These are phyloP conservation scores for Kobus ellipsiprymnus DNA, from an alignment of 2,113 vertebrate species.

Conservation along the genomic window DNA sequence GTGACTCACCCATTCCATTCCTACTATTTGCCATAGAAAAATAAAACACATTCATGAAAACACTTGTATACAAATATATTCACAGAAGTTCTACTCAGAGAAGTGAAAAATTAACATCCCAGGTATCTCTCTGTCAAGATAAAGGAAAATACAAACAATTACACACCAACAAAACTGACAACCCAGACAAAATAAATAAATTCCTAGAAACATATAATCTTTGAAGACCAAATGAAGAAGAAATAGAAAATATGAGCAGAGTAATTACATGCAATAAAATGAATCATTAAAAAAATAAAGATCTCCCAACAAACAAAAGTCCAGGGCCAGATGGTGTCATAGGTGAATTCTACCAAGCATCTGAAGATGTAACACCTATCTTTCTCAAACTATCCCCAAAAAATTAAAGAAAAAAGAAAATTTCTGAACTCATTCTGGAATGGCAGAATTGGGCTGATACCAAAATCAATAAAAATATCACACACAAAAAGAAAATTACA, in stretches of 20 bases:
- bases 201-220: background rate
- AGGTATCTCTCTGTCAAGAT: background rate
- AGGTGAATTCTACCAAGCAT: background rate
- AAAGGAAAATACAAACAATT: background rate
- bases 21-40: background rate
- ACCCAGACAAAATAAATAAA: background rate
- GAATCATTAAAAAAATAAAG: background rate
- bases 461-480: background rate
- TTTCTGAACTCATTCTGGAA: background rate
- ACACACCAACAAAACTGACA: background rate
- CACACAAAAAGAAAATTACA: background rate
- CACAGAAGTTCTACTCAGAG: background rate
- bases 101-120: background rate
- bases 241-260: background rate
- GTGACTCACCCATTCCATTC: background rate
- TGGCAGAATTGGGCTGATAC: background rate
- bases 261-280: background rate
- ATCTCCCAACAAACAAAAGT: background rate
- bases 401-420: background rate
- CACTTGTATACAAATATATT: background rate
- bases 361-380: background rate
- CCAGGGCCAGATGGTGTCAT: background rate
- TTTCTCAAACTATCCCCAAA: background rate
- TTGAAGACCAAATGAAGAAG: background rate
- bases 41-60: slow-evolving; percentile 3